These are phyloP conservation scores for Meriones unguiculatus DNA, from an alignment of 2,113 vertebrate species.

Conservation along the genomic window DNA sequence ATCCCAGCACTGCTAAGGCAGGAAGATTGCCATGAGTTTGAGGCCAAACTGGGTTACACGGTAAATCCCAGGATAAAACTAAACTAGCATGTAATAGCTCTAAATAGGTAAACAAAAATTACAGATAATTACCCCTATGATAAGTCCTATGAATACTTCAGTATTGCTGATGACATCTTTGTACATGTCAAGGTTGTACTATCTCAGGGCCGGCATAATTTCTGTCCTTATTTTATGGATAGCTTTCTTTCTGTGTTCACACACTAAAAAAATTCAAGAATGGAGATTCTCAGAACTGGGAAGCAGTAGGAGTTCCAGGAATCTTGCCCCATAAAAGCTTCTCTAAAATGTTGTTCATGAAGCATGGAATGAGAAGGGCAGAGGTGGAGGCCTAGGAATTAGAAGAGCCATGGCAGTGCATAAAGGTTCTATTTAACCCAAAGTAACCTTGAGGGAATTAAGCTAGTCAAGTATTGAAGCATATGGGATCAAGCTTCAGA, in stretches of 20 bases:
- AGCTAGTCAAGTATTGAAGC: background rate
- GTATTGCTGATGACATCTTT: background rate
- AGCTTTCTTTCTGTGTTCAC: background rate
- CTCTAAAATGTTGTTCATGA: background rate
- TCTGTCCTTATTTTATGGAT: background rate
- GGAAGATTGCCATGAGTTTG: too few relatives aligned
- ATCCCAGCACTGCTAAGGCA: too few relatives aligned
- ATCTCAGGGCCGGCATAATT: background rate
- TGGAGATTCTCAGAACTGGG: background rate
- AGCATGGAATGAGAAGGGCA: too few relatives aligned
- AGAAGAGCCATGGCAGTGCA: rapidly evolving
- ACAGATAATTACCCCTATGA: background rate
- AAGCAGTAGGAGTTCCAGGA: background rate
- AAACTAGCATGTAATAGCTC: background rate
- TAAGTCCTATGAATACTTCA: background rate
- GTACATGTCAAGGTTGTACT: too few relatives aligned
- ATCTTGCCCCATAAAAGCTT: rapidly evolving
- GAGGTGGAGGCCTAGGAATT: rapidly evolving
- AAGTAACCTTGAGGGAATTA: background rate
- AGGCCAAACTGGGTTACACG: too few relatives aligned
- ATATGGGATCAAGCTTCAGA: background rate
- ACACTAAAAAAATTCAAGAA: conserved; percentile 31
- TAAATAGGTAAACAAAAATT: background rate
- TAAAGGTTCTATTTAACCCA: background rate
- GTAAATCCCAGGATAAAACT: too few relatives aligned